Evolutionary conservation across 2,797 vertebrate species (phyloP).

Genomic region (Chromobotia macracanthus): DNA sequence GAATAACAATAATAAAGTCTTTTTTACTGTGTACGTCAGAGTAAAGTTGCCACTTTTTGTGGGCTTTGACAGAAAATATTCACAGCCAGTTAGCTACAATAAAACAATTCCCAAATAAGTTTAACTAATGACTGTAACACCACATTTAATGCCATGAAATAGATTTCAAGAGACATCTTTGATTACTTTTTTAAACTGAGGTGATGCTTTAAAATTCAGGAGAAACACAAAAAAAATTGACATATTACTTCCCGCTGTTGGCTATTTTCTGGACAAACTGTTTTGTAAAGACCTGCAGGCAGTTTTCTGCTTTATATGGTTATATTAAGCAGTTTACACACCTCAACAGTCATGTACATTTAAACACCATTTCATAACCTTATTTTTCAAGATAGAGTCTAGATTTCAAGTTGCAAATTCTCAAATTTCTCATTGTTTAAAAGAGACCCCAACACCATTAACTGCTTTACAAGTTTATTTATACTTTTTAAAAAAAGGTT

Average conservation of each 20-base stretch:
- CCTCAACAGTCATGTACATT: too few relatives aligned
- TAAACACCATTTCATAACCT: too few relatives aligned
- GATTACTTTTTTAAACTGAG: not conserved
- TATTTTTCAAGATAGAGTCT: too few relatives aligned
- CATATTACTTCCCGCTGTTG: constrained; percentile 44
- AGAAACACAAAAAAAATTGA: not conserved
- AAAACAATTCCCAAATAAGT: not conserved
- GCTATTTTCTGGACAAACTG: not conserved
- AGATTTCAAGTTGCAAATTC: not conserved
- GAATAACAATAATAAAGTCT: constrained; percentile 43
- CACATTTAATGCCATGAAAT: not conserved
- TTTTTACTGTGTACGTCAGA: not conserved
- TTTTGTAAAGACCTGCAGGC: not conserved
- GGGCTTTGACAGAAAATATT: not conserved
- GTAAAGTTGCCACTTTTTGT: not conserved
- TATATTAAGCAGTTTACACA: too few relatives aligned
- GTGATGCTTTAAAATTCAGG: too few relatives aligned
- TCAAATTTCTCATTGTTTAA: not conserved
- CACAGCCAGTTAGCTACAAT: too few relatives aligned
- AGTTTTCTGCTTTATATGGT: too few relatives aligned
- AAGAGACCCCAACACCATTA: not conserved
- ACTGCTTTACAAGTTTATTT: constrained; percentile 57
- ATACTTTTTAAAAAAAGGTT: constrained; percentile 54
- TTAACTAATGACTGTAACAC: not conserved
- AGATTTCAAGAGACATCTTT: not conserved